Conservation (phyloP, 2,888 invertebrate genomes). For the Clostera curtula region DNA sequence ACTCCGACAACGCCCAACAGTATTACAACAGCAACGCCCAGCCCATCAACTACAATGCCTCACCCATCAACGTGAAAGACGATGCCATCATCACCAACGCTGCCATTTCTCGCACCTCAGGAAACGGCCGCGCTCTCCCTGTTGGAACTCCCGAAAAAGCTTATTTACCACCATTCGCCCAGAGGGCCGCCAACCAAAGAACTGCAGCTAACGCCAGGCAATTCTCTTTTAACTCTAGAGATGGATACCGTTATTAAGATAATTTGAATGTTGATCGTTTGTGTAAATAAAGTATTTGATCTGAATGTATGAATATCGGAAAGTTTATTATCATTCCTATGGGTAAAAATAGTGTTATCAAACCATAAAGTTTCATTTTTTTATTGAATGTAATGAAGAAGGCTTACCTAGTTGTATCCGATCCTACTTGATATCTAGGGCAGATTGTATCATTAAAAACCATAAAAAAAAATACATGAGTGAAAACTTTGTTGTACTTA, state of each 20-base stretch:
- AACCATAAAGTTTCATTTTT: too few species aligned
- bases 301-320: background rate
- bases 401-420: too few species aligned
- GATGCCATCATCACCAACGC: conserved; percentile 23
- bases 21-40: conserved; percentile 12
- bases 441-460: too few species aligned
- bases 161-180: conserved; percentile 39
- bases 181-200: conserved; percentile 14
- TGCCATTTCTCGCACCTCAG: too few species aligned
- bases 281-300: conserved; percentile 18
- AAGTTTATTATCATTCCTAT: too few species aligned
- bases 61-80: conserved; percentile 42
- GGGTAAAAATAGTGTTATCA: too few species aligned
- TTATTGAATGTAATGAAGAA: too few species aligned
- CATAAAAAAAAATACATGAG: too few species aligned
- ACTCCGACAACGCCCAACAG: conserved; percentile 19
- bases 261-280: conserved; percentile 8
- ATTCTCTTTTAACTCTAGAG: conserved; percentile 32
- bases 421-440: too few species aligned
- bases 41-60: conserved; percentile 24
- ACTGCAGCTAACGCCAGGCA: conserved; percentile 9
- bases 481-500: too few species aligned
- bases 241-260: conserved; percentile 36
- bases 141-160: conserved; percentile 25
- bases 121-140: conserved; percentile 1